Percentiles rank a stretch among this genome's conserved stretches.
Evolutionary conservation across 2,797 vertebrate species (phyloP).

Genomic region (Tauraco hartlaubi): DNA sequence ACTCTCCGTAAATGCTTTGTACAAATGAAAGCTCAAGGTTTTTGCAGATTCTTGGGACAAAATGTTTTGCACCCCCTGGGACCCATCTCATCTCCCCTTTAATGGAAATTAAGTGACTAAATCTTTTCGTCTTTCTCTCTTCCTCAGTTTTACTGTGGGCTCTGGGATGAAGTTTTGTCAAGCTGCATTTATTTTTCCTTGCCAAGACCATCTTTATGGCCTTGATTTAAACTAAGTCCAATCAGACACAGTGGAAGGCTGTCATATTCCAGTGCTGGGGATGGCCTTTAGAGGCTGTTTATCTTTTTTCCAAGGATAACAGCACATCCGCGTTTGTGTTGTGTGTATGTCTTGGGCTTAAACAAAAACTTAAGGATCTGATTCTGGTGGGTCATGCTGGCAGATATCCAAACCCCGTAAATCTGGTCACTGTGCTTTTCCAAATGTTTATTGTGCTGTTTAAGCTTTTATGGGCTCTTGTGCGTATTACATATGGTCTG

Average conservation of each 20-base stretch:
- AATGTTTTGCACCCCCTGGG: background rate
- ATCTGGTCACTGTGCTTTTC: slow-evolving; percentile 67
- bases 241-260: slow-evolving; percentile 2
- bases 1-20: background rate
- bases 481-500: slow-evolving; percentile 67
- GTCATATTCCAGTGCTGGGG: background rate
- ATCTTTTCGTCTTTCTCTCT: background rate
- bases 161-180: slow-evolving; percentile 20
- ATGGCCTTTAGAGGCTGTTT: slow-evolving; percentile 18
- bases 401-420: slow-evolving; percentile 55
- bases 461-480: slow-evolving; percentile 76
- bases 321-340: slow-evolving; percentile 23
- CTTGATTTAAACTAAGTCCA: slow-evolving; percentile 42
- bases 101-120: slow-evolving; percentile 27
- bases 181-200: slow-evolving; percentile 37
- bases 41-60: background rate
- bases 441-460: slow-evolving; percentile 76
- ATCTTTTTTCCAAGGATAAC: slow-evolving; percentile 44
- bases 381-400: slow-evolving; percentile 77
- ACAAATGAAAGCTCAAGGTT: background rate
- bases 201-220: slow-evolving; percentile 59
- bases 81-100: background rate
- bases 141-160: slow-evolving; percentile 10
- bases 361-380: slow-evolving; percentile 56
- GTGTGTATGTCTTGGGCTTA: slow-evolving; percentile 39